Evolutionary conservation across 2,797 vertebrate genomes (phyloP).

Genomic region (Orestias chungarensis): DNA sequence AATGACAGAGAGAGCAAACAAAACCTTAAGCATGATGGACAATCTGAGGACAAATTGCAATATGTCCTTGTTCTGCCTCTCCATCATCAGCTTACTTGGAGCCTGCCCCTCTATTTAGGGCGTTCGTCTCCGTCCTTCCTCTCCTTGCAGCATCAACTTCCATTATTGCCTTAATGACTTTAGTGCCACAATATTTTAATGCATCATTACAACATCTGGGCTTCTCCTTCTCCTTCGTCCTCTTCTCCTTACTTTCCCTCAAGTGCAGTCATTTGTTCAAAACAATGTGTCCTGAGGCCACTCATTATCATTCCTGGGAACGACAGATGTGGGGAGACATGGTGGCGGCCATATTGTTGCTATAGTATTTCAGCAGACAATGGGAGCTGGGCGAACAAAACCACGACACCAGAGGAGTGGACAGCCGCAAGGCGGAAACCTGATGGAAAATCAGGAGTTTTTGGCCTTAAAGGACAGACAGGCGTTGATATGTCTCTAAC

Average conservation of each 20-base stretch:
- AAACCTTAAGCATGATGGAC: background rate
- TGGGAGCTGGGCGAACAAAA: slow-evolving; percentile 36
- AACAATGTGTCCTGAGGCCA: slow-evolving; percentile 57
- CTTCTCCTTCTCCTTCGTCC: slow-evolving; percentile 7
- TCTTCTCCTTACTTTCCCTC: slow-evolving; percentile 29
- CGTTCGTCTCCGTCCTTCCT: background rate
- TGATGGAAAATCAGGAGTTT: slow-evolving; percentile 42
- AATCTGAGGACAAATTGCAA: slow-evolving; percentile 11
- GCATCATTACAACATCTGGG: background rate
- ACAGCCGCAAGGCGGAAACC: slow-evolving; percentile 46
- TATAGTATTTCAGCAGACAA: slow-evolving; percentile 52
- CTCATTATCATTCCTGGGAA: slow-evolving; percentile 70
- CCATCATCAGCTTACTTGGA: slow-evolving; percentile 4
- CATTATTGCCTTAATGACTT: slow-evolving; percentile 30
- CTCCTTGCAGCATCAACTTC: slow-evolving; percentile 26
- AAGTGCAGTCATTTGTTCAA: slow-evolving; percentile 39
- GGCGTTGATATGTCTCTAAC: slow-evolving; percentile 27
- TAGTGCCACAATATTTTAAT: background rate
- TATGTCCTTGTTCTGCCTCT: background rate
- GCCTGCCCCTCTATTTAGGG: slow-evolving; percentile 16
- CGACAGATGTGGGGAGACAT: slow-evolving; percentile 60
- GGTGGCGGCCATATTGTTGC: slow-evolving; percentile 57
- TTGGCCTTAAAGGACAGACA: slow-evolving; percentile 19
- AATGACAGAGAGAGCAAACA: background rate
- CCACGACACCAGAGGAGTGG: slow-evolving; percentile 26